Base-by-base conservation (phyloP, 2,797 vertebrate genomes). In the Pangasius macronema region DNA sequence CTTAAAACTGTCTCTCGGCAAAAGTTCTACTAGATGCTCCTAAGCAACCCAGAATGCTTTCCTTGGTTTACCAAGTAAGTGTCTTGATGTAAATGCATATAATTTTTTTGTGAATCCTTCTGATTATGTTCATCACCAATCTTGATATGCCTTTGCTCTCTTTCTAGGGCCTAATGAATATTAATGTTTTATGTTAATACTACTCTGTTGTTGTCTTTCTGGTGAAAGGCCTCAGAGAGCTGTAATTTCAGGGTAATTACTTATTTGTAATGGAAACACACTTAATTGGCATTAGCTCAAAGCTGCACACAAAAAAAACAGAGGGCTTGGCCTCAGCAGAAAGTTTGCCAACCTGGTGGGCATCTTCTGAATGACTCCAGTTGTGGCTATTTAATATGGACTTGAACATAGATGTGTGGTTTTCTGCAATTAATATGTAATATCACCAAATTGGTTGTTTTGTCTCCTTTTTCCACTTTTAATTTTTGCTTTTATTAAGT, bases 171-270 rank as follows among this genome's bases (percentile, higher is more conserved):
- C 36, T 30, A 79, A 87, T 91, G 85, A 91, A 92, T 92, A 91
- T 91, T 85, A 90, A 93, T 88, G 86, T 93, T 91, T 93, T 90
- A 92, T 88, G 90, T 90, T 91, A 88, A 90, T 90, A 86, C 73
- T 82, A 87, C 89, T 91, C 72, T 82, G 81, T 75, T 51, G 65
- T 76, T 87, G 84, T 53, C 80, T 88, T 79, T 88, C 55, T 72
- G 87, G 49, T 67, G 87, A 65, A 93, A 55, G 42, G 68, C 68
- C 82, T 91, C 87, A 91, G 92, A 89, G 61, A 72, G 87, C 49
- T 86, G 84, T 90, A 94, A 94, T 91, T 89, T 90, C 84, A 91
- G 90, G 91, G 86, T 89, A 92, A 92, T 93, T 92, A 93, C 83
- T 30, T 65, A 86, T 90, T 82, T 49, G 89, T 93, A 91, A 82